Evolutionary conservation across 2,797 vertebrate species (phyloP).

Genomic region (Craterocephalus amniculus): DNA sequence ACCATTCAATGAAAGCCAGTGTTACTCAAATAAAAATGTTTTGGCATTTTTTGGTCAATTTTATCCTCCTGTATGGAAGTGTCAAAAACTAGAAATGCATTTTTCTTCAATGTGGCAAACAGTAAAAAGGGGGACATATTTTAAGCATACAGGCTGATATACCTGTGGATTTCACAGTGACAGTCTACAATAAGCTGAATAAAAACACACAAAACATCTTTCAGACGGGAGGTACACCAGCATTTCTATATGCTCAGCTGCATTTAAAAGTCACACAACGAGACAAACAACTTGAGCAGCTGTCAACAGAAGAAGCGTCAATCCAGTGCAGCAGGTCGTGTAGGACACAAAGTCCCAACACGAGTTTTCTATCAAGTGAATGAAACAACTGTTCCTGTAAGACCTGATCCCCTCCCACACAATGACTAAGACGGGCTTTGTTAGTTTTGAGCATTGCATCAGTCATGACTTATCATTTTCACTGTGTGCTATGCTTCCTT

Average conservation of each 20-base stretch:
- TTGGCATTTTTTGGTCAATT: too few relatives aligned
- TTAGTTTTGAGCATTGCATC: conserved; percentile 73
- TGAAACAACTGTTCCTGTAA: conserved; percentile 78
- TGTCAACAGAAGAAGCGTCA: conserved; percentile 23
- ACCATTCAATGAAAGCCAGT: neutral
- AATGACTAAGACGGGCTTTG: conserved; percentile 75
- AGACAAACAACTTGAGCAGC: conserved; percentile 50
- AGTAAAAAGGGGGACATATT: neutral
- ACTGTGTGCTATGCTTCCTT: conserved; percentile 63
- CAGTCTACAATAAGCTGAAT: neutral
- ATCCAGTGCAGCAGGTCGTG: conserved; percentile 79
- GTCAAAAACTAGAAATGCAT: neutral
- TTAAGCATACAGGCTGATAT: neutral
- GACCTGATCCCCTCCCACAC: conserved; percentile 79
- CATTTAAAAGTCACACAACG: conserved; percentile 42
- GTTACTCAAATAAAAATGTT: neutral
- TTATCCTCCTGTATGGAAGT: neutral
- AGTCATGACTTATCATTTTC: conserved; percentile 75
- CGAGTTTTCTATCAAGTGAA: conserved; percentile 49
- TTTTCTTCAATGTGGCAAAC: neutral
- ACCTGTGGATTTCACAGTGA: neutral
- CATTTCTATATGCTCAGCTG: conserved; percentile 5
- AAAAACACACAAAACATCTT: neutral
- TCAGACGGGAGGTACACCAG: neutral
- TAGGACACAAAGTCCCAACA: conserved; percentile 59